Evolutionary conservation across 2,113 vertebrate species (phyloP).

Genomic region (Atractosteus spatula): DNA sequence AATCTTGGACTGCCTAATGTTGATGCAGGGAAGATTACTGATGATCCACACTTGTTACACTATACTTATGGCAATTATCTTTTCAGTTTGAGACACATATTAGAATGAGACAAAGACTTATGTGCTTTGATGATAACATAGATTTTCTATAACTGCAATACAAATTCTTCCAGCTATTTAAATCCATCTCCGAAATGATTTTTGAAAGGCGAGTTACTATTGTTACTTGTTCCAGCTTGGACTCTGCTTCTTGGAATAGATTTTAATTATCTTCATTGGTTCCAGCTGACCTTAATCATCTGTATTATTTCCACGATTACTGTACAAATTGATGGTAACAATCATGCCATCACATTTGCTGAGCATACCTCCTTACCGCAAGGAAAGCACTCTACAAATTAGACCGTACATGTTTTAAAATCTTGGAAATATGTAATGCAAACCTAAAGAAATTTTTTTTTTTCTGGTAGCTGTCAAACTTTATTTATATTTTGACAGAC

Average conservation of each 20-base stretch:
- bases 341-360: conserved; percentile 3
- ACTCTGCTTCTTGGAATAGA: conserved; percentile 8
- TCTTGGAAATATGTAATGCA: background rate
- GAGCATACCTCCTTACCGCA: background rate
- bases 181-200: no score
- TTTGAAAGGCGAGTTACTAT: background rate
- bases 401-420: conserved; percentile 4
- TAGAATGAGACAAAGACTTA: background rate
- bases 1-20: no score
- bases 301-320: conserved; percentile 24
- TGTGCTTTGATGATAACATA: background rate
- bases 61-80: no score
- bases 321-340: conserved; percentile 24
- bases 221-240: background rate
- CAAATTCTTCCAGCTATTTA: background rate
- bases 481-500: no score
- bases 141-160: background rate
- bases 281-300: conserved; percentile 20
- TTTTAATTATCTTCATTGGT: conserved; percentile 12
- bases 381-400: background rate
- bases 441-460: background rate
- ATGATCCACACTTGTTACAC: no score
- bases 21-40: no score
- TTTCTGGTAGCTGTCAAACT: background rate
- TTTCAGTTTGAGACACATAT: no score